Percentiles rank a stretch among this genome's conserved stretches.
Conservation (phyloP, 2,888 invertebrate species). For the Schizotus pectinicornis region DNA sequence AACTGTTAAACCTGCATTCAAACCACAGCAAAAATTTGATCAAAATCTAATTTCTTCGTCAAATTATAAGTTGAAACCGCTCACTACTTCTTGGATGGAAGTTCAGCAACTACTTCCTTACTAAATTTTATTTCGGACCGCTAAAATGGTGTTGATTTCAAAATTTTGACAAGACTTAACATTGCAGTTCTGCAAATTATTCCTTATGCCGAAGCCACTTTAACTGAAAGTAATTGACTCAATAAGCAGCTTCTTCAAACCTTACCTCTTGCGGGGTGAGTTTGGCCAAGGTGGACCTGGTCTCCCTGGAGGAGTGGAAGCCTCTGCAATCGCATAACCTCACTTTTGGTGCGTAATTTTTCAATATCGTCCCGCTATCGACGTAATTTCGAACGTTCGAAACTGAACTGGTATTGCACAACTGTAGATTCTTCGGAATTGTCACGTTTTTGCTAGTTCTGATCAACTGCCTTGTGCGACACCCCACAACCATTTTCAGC, state of each 20-base stretch:
- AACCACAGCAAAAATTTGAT: too few relatives aligned
- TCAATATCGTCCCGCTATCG: not conserved
- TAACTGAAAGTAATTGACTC: not conserved
- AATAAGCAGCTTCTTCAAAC: slow-evolving; percentile 1
- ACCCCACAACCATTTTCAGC: slow-evolving; percentile 47
- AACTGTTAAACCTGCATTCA: too few relatives aligned
- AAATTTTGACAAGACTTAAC: not conserved
- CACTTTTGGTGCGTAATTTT: slow-evolving; percentile 3
- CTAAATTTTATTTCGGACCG: not conserved
- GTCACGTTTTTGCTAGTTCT: slow-evolving; percentile 41
- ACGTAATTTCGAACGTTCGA: slow-evolving; percentile 14
- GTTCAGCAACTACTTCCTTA: not conserved
- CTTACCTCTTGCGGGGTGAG: slow-evolving; percentile 55
- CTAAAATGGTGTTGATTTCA: not conserved
- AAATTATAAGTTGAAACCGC: too few relatives aligned
- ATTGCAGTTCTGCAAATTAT: not conserved
- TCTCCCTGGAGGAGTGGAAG: slow-evolving; percentile 45
- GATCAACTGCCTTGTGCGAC: slow-evolving; percentile 45
- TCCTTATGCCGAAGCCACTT: not conserved
- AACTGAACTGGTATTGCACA: slow-evolving; percentile 26
- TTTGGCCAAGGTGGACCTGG: slow-evolving; percentile 48
- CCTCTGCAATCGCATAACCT: slow-evolving; percentile 36
- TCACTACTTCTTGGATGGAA: not conserved
- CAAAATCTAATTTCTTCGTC: too few relatives aligned
- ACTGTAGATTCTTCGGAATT: slow-evolving; percentile 37